These are phyloP conservation scores for Lepidocolaptes lacrymiger DNA, from an alignment of 2,797 vertebrate genomes.

Conservation along the genomic window DNA sequence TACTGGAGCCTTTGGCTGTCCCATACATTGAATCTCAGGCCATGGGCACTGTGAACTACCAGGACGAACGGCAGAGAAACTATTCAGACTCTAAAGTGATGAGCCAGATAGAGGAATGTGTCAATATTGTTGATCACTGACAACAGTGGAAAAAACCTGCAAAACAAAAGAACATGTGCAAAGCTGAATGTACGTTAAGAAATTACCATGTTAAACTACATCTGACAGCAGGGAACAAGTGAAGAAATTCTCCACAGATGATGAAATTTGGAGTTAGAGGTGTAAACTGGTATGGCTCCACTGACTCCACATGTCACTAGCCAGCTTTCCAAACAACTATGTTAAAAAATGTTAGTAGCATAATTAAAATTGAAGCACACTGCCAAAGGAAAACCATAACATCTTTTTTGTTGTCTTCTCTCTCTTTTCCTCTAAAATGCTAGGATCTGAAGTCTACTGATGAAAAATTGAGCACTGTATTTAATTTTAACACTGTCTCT, in stretches of 20 bases:
- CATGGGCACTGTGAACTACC: neutral
- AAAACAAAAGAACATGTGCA: neutral
- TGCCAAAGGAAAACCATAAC: neutral
- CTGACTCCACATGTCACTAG: neutral
- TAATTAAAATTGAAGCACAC: neutral
- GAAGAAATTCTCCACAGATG: neutral
- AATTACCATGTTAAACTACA: neutral
- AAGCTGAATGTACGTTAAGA: neutral
- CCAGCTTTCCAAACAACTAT: neutral
- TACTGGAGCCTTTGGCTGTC: too few species aligned
- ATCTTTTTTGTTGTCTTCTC: neutral
- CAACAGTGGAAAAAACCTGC: neutral
- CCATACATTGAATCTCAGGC: neutral
- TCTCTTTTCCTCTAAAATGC: neutral
- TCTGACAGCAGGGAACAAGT: neutral
- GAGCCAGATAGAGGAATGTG: neutral
- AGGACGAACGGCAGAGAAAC: neutral
- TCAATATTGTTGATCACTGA: neutral
- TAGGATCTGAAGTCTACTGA: neutral
- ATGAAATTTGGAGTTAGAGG: neutral
- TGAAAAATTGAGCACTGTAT: neutral
- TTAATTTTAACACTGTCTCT: neutral
- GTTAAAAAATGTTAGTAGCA: neutral
- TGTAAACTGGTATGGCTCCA: neutral
- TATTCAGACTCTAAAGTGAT: neutral